Base-by-base conservation (phyloP, 2,888 invertebrate species). In the Coelopa pilipes region DNA sequence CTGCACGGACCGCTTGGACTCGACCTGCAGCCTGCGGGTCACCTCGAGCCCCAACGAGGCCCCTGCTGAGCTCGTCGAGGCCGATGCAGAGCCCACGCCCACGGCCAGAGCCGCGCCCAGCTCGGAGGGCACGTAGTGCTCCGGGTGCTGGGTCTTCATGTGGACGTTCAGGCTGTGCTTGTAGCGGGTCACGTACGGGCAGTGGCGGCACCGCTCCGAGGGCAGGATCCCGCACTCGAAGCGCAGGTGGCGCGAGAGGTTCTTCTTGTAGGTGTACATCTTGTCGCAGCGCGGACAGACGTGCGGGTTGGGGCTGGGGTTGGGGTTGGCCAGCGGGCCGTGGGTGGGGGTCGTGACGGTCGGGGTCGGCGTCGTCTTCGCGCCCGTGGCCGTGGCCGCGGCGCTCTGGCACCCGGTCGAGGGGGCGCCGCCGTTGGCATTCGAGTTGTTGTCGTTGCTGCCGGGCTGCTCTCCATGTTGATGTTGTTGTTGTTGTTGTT, bases 151-250 rank as follows among this genome's bases (percentile, higher is more conserved):
- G 3, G 85, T 83, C 77, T 81, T 85, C 49, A 90, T 87, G 78
- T 90, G 90, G 72, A 87, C 87, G 75, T 89, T 88, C 46, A 90
- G 84, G 78, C 89, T 89, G 76, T 89, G 89, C 80, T 89, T 89
- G 78, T 90, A 90, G 76, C 89, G 88, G 45, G 90, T 89, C 76
- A 89, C 85, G 80, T 86, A 87, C 3, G 88, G 84, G 77, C 91
- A 91, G 78, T 89, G 87, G 0, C 87, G 87, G 77, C 91, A 91
- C 74, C 87, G 86, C 79, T 90, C 90, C 63, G 89, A 88, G 0
- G 91, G 90, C 76, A 88, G 88, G 73, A 89, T 89, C 71, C 91
- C 90, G 79, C 91, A 91, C 80, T 91, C 90, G 79, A 89, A 89
- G 74, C 89, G 89, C 78, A 90, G 80, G 79, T 92, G 91, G 15